Evolutionary conservation across 2,797 vertebrate genomes (phyloP).

Genomic region (Apogon hyalosoma): DNA sequence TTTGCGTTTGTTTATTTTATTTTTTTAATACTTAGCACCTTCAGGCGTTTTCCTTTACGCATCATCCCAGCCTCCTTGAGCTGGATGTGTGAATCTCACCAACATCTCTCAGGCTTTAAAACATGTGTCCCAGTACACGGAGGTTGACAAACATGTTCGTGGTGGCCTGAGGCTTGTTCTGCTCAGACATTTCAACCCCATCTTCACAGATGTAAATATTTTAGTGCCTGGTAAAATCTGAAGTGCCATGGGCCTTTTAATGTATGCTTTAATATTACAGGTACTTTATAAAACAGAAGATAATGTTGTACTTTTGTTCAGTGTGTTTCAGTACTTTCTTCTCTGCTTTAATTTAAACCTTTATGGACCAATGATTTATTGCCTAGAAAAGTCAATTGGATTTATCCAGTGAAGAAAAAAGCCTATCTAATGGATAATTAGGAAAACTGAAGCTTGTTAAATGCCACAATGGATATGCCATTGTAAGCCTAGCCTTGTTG

Average conservation of each 20-base stretch:
- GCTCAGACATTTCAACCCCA: constrained; percentile 48
- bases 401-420: constrained; percentile 7
- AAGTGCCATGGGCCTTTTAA: constrained; percentile 2
- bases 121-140: constrained; percentile 6
- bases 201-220: constrained; percentile 60
- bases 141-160: constrained; percentile 42
- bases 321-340: not conserved
- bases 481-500: constrained; percentile 26
- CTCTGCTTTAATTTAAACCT: constrained; percentile 2
- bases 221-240: constrained; percentile 39
- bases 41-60: constrained; percentile 19
- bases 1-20: constrained; percentile 26
- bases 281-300: constrained; percentile 14
- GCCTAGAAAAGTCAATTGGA: not conserved
- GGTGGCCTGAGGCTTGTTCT: constrained; percentile 49
- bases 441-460: constrained; percentile 14
- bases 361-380: not conserved
- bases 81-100: constrained; percentile 11
- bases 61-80: constrained; percentile 30
- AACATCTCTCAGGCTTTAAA: constrained; percentile 37
- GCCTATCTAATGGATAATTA: constrained; percentile 28
- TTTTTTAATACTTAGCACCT: constrained; percentile 11
- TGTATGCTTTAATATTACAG: constrained; percentile 19
- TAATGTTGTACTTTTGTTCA: not conserved
- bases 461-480: not conserved